Base-by-base conservation (phyloP, 2,888 invertebrate genomes). In the Schrankia costaestrigalis region DNA sequence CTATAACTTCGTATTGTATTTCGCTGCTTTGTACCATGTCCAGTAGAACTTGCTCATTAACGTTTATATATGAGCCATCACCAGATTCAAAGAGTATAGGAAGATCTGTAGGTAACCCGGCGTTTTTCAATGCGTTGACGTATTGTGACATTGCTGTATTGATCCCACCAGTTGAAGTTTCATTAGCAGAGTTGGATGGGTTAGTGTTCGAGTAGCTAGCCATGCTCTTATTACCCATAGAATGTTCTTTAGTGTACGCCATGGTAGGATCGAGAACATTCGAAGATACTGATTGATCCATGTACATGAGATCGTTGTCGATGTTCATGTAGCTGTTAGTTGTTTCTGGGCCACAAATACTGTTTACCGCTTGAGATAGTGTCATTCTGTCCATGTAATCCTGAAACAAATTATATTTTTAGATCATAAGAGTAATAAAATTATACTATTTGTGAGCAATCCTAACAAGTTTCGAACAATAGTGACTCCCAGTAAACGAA, bases 81-180 rank as follows among this genome's bases (percentile, higher is more conserved):
- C 90, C 90, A 1, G 91, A 91, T 65, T 91, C 91, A 46, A 91
- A 90, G 47, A 92, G 88, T 52, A 92, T 91, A 11, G 91, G 89
- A 23, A 85, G 55, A 49, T 85, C 85, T 8, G 86, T 88, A 1
- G 83, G 86, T 14, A 83, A 66, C 3, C 84, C 87, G 12, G 83
- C 89, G 45, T 60, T 86, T 61, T 89, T 89, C 26, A 81, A 67
- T 2, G 80, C 89, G 43, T 79, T 89, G n/a, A 83, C 89, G 43
- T 81, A 89, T 64, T 87, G 85, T 1, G 87, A 84, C 85, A 88
- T 82, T 2, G 84, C 83, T 8, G 70, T 78, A 34, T 74, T 73
- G 15, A 85, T 78, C 11, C 73, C 78, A 23, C 66, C 62, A 2
- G 64, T 64, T 3, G 60, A 56, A 11, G 58, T 55, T 23, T 76